These are phyloP conservation scores for Onthophagus taurus DNA, from an alignment of 1,140 invertebrate species.

Conservation along the genomic window DNA sequence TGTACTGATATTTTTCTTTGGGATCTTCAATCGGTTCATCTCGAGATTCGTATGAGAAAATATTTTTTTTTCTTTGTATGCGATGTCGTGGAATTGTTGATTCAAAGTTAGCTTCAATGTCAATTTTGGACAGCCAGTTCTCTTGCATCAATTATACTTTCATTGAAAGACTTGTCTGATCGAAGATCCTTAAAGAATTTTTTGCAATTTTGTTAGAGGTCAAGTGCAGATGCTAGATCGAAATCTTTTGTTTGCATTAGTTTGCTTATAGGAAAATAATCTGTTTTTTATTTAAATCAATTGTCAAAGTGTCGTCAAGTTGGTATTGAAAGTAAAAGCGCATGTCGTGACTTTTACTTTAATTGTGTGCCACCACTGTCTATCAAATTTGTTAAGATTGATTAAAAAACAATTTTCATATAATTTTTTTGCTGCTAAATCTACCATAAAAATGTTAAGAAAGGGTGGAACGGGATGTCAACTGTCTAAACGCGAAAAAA, in stretches of 20 bases:
- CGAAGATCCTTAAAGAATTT: conserved; percentile 15
- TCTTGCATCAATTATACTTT: conserved; percentile 10
- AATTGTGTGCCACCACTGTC: too few relatives aligned
- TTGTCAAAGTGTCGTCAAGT: conserved; percentile 13
- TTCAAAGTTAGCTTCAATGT: conserved; percentile 16
- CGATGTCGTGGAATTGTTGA: conserved; percentile 13
- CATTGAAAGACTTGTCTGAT: conserved; percentile 9
- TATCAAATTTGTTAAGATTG: conserved; percentile 16
- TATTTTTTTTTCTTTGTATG: conserved; percentile 12
- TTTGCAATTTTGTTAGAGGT: conserved; percentile 16
- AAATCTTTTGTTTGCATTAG: conserved; percentile 15
- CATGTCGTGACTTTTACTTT: too few relatives aligned
- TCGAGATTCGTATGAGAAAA: conserved; percentile 13
- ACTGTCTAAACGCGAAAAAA: too few relatives aligned
- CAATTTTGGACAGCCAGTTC: conserved; percentile 11
- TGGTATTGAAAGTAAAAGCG: conserved; percentile 14
- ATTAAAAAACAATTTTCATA: conserved; percentile 12
- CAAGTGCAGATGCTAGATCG: conserved; percentile 11
- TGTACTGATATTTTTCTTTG: conserved; percentile 17
- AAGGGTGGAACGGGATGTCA: too few relatives aligned
- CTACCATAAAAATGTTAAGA: conserved; percentile 8
- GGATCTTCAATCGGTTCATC: conserved; percentile 17
- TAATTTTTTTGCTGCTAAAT: conserved; percentile 1
- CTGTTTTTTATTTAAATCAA: too few relatives aligned
- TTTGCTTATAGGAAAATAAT: conserved; percentile 17